Evolutionary conservation across 2,797 vertebrate species (phyloP), one percentile per base, ranked within the genome.

Genomic region (Liparis tanakae): DNA sequence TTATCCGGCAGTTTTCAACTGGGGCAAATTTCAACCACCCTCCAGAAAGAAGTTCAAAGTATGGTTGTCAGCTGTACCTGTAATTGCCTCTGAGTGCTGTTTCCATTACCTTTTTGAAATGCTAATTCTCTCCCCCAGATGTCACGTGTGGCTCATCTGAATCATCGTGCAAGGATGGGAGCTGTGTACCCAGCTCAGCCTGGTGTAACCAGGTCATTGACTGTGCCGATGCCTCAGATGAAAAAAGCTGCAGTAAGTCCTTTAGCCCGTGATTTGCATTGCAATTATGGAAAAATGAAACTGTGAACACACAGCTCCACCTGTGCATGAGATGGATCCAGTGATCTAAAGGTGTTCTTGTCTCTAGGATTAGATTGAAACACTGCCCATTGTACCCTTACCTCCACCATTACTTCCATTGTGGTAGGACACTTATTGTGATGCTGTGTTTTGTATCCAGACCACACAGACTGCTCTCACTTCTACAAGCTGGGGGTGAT

Each of bases 161-260:
- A 72, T 96, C 96, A 71, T 94, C 84, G 54, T 99, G 98, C 79
- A 94, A 96, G 74, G 97, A 99, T 70, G 97, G 98, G 67, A 88
- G 85, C 72, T 99, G 98, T 67, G 83, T 99, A 64, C 93, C 96
- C 70, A 95, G 93, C 90, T 95, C 97, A 25, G 95, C 96, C 41
- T 96, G 78, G 83, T 99, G 98, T 90, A 99, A 99, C 94, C 98
- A 98, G 94, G 94, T 97, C 93, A 93, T 97, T 10, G 97, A 99
- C 88, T 99, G 98, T 70, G 93, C 95, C 7, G 98, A 99, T 62
- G 96, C 97, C 75, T 98, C 97, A 0, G 98, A 99, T 90, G 98
- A 99, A 84, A 98, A 96, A 89, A 95, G 80, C 87, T 99, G 98
- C 93, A 96, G 98, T 99, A 91, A 96, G 98, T 89, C 69, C 60